Conservation (phyloP, 2,113 vertebrate genomes). For the Petroica traversi region DNA sequence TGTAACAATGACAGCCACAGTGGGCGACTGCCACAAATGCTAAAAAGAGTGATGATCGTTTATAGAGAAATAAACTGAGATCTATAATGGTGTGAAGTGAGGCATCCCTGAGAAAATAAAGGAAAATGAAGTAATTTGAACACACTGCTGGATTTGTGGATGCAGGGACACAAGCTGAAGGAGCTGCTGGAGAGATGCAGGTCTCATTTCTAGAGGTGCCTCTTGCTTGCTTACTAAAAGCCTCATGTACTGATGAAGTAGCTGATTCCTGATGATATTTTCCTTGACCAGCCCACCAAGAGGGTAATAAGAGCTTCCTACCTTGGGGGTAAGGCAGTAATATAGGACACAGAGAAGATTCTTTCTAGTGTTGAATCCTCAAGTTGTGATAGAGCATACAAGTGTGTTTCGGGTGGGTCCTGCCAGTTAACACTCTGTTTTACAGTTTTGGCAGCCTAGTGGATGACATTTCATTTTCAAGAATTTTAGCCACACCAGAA, state of each 20-base stretch:
- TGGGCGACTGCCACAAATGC: background rate
- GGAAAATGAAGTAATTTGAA: background rate
- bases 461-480: background rate
- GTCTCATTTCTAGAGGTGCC: rapidly evolving
- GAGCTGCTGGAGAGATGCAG: background rate
- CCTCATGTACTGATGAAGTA: background rate
- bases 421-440: background rate
- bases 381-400: background rate
- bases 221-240: background rate
- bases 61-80: background rate
- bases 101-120: background rate
- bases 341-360: rapidly evolving
- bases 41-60: background rate
- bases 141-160: background rate
- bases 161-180: rapidly evolving
- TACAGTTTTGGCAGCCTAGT: background rate
- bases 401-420: rapidly evolving
- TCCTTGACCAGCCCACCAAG: background rate
- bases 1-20: background rate
- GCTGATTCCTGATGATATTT: background rate
- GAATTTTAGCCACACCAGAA: background rate
- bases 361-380: background rate
- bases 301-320: background rate
- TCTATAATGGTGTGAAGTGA: background rate
- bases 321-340: rapidly evolving